Evolutionary conservation across 2,113 vertebrate species (phyloP).

Genomic region (Sclerurus mexicanus): DNA sequence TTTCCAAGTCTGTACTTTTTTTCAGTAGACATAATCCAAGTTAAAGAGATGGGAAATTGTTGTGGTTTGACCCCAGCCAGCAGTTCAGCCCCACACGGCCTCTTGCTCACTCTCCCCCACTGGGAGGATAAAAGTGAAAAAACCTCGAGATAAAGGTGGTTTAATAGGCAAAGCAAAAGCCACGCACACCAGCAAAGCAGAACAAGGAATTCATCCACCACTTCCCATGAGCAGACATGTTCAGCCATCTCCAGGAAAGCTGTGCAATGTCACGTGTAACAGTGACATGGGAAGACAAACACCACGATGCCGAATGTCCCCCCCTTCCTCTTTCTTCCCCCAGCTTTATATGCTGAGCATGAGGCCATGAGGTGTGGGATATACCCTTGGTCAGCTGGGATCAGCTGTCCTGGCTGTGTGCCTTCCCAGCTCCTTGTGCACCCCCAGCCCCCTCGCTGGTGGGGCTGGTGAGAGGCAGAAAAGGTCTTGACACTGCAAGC

Average conservation of each 20-base stretch:
- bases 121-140: neutral
- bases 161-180: neutral
- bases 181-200: neutral
- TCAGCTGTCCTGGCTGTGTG: neutral
- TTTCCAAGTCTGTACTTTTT: neutral
- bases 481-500: neutral
- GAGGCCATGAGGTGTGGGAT: neutral
- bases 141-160: neutral
- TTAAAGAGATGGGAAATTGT: neutral
- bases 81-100: neutral
- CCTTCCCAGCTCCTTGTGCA: neutral
- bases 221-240: neutral
- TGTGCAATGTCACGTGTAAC: fast-evolving
- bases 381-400: neutral
- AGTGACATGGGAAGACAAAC: neutral
- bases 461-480: neutral
- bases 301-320: neutral
- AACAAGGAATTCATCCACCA: neutral
- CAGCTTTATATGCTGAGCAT: neutral
- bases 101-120: neutral
- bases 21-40: neutral
- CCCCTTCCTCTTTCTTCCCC: neutral
- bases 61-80: too few relatives aligned
- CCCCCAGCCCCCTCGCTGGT: neutral
- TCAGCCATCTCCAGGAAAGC: neutral